Base-by-base conservation (phyloP, 2,797 vertebrate species). In the Catostomus latipinnis region DNA sequence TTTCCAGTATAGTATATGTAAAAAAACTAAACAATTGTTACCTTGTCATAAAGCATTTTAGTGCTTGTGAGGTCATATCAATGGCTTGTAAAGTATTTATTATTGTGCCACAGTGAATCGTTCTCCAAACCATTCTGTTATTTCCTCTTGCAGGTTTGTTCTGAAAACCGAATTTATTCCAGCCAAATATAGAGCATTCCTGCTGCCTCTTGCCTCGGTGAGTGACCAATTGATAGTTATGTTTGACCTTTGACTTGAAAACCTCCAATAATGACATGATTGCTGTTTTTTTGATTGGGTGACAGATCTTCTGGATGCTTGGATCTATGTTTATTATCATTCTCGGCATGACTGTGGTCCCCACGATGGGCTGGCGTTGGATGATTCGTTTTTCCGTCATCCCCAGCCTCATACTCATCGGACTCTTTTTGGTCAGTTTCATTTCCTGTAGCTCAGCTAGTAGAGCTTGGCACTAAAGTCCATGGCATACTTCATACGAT, bases 101-200 rank as follows among this genome's bases (percentile, higher is more conserved):
- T 8, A n/a, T n/a, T 12, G 9, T 52, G 34, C 56, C 66, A 6
- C 11, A n/a, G 9, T 58, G 5, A 34, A 13, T 74, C 46, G 49
- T 58, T 57, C 22, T 71, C 48, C 34, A 66, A 46, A 16, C 76
- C 14, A 75, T 13, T 66, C 13, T 75, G 1, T 22, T 78, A 12
- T 65, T 79, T 65, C 43, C 13, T 56, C 62, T 7, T 82, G 49
- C 86, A 98, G 97, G 76, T 95, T 97, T 72, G 95, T 98, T 86
- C 90, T 99, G 90, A 97, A 98, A 90, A 97, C 96, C 0, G 97
- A 99, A 87, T 98, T 98, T 91, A 94, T 99, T 76, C 97, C 97
- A 0, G 94, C 93, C 1, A 97, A 93, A 86, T 91, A 96, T 49
- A 90, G 96, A 84, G 93, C 96, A 11, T 94, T 87, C 53, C 90